Conservation (phyloP, 2,113 vertebrate species). For the Nematolebias whitei region DNA sequence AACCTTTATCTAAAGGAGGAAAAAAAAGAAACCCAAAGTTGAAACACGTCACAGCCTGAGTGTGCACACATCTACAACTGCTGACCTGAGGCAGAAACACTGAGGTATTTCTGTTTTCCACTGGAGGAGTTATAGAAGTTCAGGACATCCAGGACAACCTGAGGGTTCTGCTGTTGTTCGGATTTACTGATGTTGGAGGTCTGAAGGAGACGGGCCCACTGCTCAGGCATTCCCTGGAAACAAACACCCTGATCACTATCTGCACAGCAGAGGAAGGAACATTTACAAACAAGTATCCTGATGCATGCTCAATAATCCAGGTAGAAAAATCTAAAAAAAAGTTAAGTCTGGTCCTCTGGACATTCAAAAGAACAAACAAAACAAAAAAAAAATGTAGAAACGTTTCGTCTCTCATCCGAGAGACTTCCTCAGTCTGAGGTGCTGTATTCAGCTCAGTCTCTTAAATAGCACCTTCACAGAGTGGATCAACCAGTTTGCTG, state of each 20-base stretch:
- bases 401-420: too few relatives aligned
- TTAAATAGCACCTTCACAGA: too few relatives aligned
- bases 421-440: too few relatives aligned
- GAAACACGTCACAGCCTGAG: constrained; percentile 6
- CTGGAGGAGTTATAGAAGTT: constrained; percentile 97
- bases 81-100: constrained; percentile 89
- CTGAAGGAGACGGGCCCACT: constrained; percentile 96
- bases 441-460: too few relatives aligned
- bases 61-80: background rate
- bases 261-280: background rate
- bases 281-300: too few relatives aligned
- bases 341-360: too few relatives aligned
- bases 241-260: background rate
- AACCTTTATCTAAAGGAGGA: constrained; percentile 76
- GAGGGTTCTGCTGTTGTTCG: constrained; percentile 98
- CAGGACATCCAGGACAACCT: constrained; percentile 94
- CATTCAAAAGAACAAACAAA: too few relatives aligned
- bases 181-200: constrained; percentile 97
- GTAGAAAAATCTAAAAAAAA: too few relatives aligned
- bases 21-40: background rate
- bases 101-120: constrained; percentile 95
- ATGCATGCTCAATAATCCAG: too few relatives aligned
- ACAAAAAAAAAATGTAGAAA: too few relatives aligned
- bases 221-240: constrained; percentile 95
- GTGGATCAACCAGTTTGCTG: too few relatives aligned